Percentiles rank a stretch among this genome's conserved stretches.
Conservation (phyloP, 92 coral and sea anemone genomes). For the Heteractis magnifica region DNA sequence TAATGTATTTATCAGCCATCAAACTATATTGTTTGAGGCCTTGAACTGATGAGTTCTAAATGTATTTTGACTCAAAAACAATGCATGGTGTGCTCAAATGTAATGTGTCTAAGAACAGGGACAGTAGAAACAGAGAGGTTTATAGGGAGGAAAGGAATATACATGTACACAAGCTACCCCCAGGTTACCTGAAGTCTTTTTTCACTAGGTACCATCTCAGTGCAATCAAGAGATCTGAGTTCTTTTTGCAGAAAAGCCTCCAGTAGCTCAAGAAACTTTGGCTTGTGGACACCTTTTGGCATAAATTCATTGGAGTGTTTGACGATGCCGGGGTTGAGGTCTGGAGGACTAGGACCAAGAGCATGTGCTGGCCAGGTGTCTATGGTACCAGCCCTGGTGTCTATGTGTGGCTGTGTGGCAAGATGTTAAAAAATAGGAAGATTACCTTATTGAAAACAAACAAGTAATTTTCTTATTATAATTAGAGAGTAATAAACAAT, state of each 20-base stretch:
- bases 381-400: conserved; percentile 87
- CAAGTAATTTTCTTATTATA: too few species aligned
- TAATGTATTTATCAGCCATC: too few species aligned
- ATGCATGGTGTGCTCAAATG: too few species aligned
- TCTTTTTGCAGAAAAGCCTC: conserved; percentile 95
- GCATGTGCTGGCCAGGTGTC: conserved; percentile 99
- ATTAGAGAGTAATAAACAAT: too few species aligned
- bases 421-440: background rate
- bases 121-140: too few species aligned
- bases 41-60: too few species aligned
- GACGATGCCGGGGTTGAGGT: conserved; percentile 72
- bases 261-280: conserved; percentile 92
- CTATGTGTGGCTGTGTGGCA: conserved; percentile 67
- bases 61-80: too few species aligned
- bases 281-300: conserved; percentile 97
- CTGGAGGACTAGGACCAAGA: conserved; percentile 90
- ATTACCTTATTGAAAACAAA: background rate
- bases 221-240: conserved; percentile 84
- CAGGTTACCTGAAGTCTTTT: conserved; percentile 82
- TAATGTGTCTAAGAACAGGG: too few species aligned
- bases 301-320: conserved; percentile 82
- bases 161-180: too few species aligned
- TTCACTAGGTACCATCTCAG: conserved; percentile 92
- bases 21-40: too few species aligned
- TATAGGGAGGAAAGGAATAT: background rate